Conservation (phyloP, 1,140 invertebrate genomes). For the Leptoteleia sp. region DNA sequence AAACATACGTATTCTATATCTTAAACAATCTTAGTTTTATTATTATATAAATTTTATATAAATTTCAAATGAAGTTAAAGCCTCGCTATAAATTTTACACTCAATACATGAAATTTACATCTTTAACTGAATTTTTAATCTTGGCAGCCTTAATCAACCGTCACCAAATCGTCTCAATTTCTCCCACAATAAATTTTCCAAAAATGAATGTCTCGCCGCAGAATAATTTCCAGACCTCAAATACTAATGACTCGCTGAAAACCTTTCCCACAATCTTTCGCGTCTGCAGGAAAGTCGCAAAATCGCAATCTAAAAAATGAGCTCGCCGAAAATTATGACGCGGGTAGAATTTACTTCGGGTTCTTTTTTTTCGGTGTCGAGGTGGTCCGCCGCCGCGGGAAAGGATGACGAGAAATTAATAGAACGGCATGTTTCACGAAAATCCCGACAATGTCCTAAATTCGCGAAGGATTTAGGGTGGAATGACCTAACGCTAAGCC, state of each 20-base stretch:
- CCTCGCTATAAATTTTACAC: too few species aligned
- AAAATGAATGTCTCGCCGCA: neutral
- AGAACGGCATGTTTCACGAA: conserved; percentile 37
- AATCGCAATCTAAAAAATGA: conserved; percentile 21
- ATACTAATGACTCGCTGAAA: neutral
- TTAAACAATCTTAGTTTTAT: too few species aligned
- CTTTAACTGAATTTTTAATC: too few species aligned
- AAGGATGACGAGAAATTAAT: conserved; percentile 50
- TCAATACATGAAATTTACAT: too few species aligned
- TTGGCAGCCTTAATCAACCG: neutral
- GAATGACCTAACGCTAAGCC: conserved; percentile 55
- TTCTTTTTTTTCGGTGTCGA: conserved; percentile 5
- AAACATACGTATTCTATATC: too few species aligned
- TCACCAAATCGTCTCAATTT: neutral
- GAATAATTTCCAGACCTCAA: neutral
- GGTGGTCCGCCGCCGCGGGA: neutral
- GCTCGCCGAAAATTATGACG: conserved; percentile 12
- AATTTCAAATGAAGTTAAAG: too few species aligned
- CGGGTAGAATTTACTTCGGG: neutral
- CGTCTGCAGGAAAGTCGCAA: neutral
- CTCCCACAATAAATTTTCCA: neutral
- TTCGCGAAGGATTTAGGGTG: conserved; percentile 61
- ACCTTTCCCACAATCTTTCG: neutral
- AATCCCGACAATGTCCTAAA: conserved; percentile 63
- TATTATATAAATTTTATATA: too few species aligned